Conservation (phyloP, 2,113 vertebrate species). For the Scortum barcoo region DNA sequence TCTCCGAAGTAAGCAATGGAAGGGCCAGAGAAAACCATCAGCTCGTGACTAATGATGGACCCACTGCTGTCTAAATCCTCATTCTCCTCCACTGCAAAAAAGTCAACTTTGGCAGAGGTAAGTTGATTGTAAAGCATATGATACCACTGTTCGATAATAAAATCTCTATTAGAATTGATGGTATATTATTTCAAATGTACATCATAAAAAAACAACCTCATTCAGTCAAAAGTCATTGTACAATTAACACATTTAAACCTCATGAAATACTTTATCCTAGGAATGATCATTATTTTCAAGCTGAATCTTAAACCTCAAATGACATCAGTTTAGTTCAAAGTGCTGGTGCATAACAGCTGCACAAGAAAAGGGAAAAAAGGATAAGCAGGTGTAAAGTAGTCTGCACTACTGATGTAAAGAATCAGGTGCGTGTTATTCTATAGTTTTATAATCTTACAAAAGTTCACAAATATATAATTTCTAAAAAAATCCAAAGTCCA, state of each 20-base stretch:
- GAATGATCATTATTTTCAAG: background rate
- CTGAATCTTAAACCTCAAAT: background rate
- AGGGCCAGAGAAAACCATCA: background rate
- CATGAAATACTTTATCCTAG: background rate
- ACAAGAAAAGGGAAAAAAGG: background rate
- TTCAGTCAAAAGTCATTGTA: background rate
- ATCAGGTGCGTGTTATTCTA: background rate
- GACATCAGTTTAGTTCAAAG: background rate
- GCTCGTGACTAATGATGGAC: background rate
- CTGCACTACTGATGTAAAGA: background rate
- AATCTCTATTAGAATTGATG: background rate
- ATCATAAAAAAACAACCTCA: background rate
- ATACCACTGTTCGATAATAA: background rate
- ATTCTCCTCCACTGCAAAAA: background rate
- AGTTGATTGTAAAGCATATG: background rate
- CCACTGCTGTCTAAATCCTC: background rate
- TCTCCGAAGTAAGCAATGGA: constrained; percentile 23
- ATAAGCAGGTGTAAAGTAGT: background rate
- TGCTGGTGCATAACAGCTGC: background rate
- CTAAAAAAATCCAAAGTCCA: background rate
- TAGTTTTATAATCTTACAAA: background rate
- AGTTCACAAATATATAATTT: background rate
- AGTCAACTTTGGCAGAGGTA: background rate
- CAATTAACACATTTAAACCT: background rate
- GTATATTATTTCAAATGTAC: background rate